phyloP scores from a whole-genome alignment of 2,113 vertebrate genomes.

The Myodes glareolus region DNA sequence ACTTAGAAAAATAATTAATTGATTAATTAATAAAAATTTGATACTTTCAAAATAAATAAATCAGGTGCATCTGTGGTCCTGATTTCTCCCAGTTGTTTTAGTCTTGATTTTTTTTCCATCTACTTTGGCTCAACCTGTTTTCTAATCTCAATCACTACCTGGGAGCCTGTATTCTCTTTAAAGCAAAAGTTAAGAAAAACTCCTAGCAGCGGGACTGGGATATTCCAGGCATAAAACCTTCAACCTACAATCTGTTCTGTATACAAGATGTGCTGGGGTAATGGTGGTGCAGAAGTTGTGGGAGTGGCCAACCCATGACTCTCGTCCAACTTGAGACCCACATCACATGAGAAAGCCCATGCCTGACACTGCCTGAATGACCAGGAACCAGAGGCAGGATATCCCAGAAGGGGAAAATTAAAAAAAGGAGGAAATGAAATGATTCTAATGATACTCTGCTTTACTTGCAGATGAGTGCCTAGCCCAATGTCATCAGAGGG shows the following conservation, averaged over 20 bases:
- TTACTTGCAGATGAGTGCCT: background rate
- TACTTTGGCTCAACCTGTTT: conserved; percentile 1
- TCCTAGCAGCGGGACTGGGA: background rate
- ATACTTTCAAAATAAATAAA: background rate
- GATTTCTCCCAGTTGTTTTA: background rate
- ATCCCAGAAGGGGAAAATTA: background rate
- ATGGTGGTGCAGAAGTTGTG: background rate
- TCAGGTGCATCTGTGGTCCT: background rate
- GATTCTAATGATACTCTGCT: background rate
- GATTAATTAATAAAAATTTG: background rate
- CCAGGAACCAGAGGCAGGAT: background rate
- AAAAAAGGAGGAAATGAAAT: background rate
- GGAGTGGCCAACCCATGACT: background rate
- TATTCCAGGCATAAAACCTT: background rate
- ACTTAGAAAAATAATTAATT: background rate
- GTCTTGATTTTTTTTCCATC: background rate
- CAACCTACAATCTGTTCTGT: background rate
- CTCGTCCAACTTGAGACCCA: background rate
- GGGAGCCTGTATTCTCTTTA: background rate
- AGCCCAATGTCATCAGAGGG: background rate
- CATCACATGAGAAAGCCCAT: background rate
- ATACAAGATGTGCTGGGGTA: background rate
- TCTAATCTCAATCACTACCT: background rate
- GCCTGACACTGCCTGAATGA: background rate
- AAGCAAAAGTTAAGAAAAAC: background rate